Evolutionary conservation across 2,113 vertebrate species (phyloP).

Genomic region (Pterocles gutturalis): DNA sequence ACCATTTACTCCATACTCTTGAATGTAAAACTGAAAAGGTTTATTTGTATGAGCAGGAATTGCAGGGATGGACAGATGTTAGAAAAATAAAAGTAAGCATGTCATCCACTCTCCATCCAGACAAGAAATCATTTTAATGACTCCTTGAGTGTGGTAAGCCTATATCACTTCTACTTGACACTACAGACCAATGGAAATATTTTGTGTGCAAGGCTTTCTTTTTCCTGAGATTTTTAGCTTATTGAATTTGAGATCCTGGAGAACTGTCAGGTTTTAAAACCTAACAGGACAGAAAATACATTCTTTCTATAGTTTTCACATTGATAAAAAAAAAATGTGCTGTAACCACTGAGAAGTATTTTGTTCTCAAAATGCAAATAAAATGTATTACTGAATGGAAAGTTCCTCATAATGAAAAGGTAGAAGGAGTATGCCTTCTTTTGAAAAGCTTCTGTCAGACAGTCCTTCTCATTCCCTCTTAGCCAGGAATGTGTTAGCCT

Average conservation of each 20-base stretch:
- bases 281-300: background rate
- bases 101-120: background rate
- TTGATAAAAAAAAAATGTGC: background rate
- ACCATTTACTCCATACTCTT: background rate
- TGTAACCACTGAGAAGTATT: background rate
- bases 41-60: background rate
- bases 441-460: background rate
- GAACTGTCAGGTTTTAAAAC: background rate
- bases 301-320: background rate
- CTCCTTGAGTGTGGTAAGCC: background rate
- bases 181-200: background rate
- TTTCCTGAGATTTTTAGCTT: background rate
- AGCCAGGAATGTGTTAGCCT: background rate
- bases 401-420: background rate
- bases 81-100: background rate
- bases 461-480: background rate
- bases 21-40: background rate
- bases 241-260: background rate
- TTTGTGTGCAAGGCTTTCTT: background rate
- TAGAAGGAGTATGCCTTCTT: background rate
- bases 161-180: background rate
- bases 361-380: background rate
- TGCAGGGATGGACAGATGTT: background rate
- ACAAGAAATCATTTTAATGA: background rate
- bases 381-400: background rate